Evolutionary conservation across 2,797 vertebrate genomes (phyloP).

Genomic region (Oryzias sinensis): DNA sequence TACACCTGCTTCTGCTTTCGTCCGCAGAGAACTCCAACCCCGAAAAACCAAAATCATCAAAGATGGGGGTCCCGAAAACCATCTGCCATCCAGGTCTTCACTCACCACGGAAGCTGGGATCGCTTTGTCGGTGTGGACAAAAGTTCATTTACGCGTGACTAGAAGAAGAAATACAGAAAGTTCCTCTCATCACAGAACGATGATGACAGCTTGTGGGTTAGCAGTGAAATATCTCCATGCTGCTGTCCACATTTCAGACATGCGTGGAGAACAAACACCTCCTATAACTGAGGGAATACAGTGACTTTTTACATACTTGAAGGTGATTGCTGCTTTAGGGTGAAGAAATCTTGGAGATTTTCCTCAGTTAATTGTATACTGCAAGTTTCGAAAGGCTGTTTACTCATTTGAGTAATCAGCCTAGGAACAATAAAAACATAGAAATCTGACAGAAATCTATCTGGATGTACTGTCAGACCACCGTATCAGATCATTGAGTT

Average conservation of each 20-base stretch:
- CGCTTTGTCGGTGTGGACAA: constrained; percentile 29
- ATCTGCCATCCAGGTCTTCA: constrained; percentile 43
- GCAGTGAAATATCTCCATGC: constrained; percentile 33
- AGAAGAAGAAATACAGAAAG: constrained; percentile 27
- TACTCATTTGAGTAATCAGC: too few relatives aligned
- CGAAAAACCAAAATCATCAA: constrained; percentile 28
- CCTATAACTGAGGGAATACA: constrained; percentile 42
- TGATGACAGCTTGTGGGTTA: constrained; percentile 32
- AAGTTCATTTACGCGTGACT: constrained; percentile 31
- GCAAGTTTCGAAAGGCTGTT: too few relatives aligned
- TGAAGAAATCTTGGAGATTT: not conserved
- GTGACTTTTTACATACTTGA: constrained; percentile 45
- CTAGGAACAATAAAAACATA: too few relatives aligned
- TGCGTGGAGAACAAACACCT: constrained; percentile 8
- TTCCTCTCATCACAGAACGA: constrained; percentile 46
- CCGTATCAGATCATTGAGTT: too few relatives aligned
- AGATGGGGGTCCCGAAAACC: constrained; percentile 34
- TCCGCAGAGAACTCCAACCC: constrained; percentile 14
- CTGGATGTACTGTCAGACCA: too few relatives aligned
- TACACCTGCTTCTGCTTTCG: constrained; percentile 72
- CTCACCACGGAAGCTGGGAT: constrained; percentile 43
- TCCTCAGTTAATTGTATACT: too few relatives aligned
- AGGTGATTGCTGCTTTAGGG: constrained; percentile 42
- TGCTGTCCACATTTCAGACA: constrained; percentile 53
- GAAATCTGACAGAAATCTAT: too few relatives aligned